phyloP scores from a whole-genome alignment of 2,797 vertebrate species.

The Sorex maritimensis region DNA sequence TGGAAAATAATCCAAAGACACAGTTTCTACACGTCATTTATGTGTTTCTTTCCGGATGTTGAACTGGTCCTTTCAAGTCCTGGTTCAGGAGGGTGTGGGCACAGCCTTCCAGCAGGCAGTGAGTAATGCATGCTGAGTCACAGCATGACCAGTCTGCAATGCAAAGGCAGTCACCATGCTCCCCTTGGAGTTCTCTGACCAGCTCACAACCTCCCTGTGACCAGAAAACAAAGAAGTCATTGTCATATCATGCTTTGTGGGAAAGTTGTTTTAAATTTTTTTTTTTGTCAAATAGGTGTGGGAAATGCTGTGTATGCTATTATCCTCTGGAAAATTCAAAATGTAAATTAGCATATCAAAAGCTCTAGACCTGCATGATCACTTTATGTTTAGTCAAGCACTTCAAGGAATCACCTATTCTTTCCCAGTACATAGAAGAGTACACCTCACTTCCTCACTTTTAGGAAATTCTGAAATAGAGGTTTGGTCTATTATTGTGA shows the following conservation, averaged over 20 bases:
- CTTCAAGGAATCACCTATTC: neutral
- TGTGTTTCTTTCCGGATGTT: neutral
- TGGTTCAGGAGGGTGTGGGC: neutral
- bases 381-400: neutral
- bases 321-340: conserved; percentile 4
- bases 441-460: neutral
- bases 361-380: neutral
- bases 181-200: neutral
- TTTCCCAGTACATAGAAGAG: neutral
- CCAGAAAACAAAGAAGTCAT: neutral
- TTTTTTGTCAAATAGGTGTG: neutral
- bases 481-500: neutral
- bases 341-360: neutral
- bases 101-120: neutral
- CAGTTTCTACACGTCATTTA: neutral
- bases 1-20: neutral
- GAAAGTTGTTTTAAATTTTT: neutral
- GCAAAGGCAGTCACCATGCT: neutral
- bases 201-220: neutral
- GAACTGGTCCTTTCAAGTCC: neutral
- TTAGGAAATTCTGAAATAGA: neutral
- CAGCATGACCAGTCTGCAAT: neutral
- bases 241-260: neutral
- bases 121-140: neutral
- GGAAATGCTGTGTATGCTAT: neutral